Percentiles rank a stretch among this genome's conserved stretches.
phyloP scores from a whole-genome alignment of 2,888 invertebrate species.

The Masnerella sp. region DNA sequence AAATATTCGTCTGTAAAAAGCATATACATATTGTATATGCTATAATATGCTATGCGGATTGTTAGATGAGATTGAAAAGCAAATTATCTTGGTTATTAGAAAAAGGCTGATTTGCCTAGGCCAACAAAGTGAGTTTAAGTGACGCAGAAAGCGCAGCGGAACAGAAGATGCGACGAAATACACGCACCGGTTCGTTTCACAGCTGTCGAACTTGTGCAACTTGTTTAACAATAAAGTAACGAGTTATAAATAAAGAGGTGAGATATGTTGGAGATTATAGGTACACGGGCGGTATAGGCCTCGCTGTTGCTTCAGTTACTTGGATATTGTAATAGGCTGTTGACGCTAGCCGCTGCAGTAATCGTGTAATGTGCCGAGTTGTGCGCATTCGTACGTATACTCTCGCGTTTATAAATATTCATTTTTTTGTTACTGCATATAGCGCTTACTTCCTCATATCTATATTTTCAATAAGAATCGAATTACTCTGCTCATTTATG shows the following conservation, averaged over 20 bases:
- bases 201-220: conserved; percentile 64
- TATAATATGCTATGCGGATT: no score
- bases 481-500: no score
- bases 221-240: conserved; percentile 70
- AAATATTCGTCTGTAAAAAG: no score
- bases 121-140: no score
- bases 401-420: conserved; percentile 51
- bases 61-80: no score
- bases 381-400: conserved; percentile 25
- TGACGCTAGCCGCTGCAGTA: no score
- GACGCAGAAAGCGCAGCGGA: no score
- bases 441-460: conserved; percentile 30
- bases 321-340: conserved; percentile 40
- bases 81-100: no score
- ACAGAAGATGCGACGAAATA: background rate
- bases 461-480: conserved; percentile 31
- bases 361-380: conserved; percentile 32
- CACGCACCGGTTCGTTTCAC: conserved; percentile 61
- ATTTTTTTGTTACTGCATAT: conserved; percentile 38
- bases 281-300: conserved; percentile 66
- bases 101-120: no score
- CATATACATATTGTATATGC: no score
- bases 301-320: conserved; percentile 48
- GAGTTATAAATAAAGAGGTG: conserved; percentile 74
- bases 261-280: conserved; percentile 73